Evolutionary conservation across 2,113 vertebrate genomes (phyloP), one percentile per base, ranked within the genome.

Genomic region (Daphoenositta chrysoptera): DNA sequence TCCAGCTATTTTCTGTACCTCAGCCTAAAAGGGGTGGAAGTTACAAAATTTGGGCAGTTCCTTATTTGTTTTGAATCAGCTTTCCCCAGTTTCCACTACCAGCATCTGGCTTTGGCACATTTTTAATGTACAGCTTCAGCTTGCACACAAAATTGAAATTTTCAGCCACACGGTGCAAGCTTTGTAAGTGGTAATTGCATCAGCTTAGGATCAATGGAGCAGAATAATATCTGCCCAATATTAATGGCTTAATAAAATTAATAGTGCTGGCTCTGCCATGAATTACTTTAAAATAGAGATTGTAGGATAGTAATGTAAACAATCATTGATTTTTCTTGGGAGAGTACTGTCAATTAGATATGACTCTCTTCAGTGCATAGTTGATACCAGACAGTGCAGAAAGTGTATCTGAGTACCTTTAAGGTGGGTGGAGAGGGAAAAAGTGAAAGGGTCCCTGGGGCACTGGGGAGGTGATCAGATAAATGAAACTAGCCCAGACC

Each of bases 211-310:
- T 96, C 95, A 97, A 96, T 97, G 95, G 87, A 96, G 94, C 90
- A 93, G 95, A 96, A 97, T 96, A 97, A 96, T 97, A 97, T 94
- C 96, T 87, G 63, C 93, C 90, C 75, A 79, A 95, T 95, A 95
- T 97, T 97, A 97, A 93, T 0, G 3, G 60, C 93, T 95, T 96
- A 97, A 96, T 96, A 96, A 96, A 97, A 97, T 91, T 93, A 97
- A 97, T 96, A 92, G 76, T 61, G 33, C 44, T 58, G 75, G 44
- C 54, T 56, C 50, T 54, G n/a, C 91, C 70, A 93, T 96, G 94
- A 97, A 96, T 97, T 96, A 97, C 95, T 96, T 96, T 90, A 96
- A 97, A 97, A 95, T 72, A 95, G 92, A 91, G 76, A 82, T 91
- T 94, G 94, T 77, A 60, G 63, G 83, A 94, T 93, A 92, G 96